Conservation (phyloP, 1,140 invertebrate species). For the Choristoneura fumiferana region DNA sequence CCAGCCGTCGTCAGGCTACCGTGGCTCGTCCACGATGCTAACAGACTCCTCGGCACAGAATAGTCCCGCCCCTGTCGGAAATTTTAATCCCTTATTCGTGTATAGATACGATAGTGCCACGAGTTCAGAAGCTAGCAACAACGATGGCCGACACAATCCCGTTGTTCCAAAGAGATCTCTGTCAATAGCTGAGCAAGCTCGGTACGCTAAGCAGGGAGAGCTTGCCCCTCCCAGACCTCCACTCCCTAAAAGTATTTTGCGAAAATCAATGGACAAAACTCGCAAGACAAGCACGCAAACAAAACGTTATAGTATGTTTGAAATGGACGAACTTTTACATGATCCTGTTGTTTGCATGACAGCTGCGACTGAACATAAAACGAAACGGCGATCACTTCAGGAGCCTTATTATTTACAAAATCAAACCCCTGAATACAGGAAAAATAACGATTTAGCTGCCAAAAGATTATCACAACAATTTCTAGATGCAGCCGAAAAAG, state of each 20-base stretch:
- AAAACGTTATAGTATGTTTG: slow-evolving; percentile 90
- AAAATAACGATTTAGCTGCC: slow-evolving; percentile 81
- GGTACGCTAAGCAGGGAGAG: slow-evolving; percentile 73
- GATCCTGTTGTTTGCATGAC: slow-evolving; percentile 72
- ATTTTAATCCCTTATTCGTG: slow-evolving; percentile 86
- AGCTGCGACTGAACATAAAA: slow-evolving; percentile 76
- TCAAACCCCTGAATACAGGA: slow-evolving; percentile 79
- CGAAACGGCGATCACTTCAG: slow-evolving; percentile 84
- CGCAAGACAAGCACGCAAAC: slow-evolving; percentile 77
- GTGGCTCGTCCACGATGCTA: slow-evolving; percentile 90
- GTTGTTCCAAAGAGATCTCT: slow-evolving; percentile 82
- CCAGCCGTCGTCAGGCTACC: slow-evolving; percentile 90
- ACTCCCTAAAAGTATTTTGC: slow-evolving; percentile 84
- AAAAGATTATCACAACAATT: slow-evolving; percentile 76
- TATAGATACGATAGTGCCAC: slow-evolving; percentile 89
- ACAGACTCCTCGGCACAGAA: slow-evolving; percentile 86
- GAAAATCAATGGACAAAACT: slow-evolving; percentile 80
- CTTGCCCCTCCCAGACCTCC: slow-evolving; percentile 83
- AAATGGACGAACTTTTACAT: slow-evolving; percentile 81
- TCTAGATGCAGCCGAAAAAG: slow-evolving; percentile 73
- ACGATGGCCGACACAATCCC: slow-evolving; percentile 73
- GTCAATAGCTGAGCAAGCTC: slow-evolving; percentile 80
- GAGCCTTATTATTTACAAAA: slow-evolving; percentile 85
- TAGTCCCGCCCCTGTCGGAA: slow-evolving; percentile 76
- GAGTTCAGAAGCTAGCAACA: slow-evolving; percentile 82